phyloP scores from a whole-genome alignment of 2,888 invertebrate species.

The Apantesis nais region DNA sequence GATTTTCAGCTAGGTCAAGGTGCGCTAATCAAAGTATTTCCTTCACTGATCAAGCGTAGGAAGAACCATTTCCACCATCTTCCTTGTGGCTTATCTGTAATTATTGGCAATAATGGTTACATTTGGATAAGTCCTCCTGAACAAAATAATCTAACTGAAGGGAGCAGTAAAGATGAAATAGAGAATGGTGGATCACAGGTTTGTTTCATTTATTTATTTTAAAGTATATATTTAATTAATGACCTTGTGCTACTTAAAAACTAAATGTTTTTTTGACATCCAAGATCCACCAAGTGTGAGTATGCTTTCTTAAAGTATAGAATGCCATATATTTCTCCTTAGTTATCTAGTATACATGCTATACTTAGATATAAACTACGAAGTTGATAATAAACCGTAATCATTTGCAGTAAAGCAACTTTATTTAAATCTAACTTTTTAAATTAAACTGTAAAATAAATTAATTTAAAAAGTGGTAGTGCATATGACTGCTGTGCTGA shows the following conservation, averaged over 20 bases:
- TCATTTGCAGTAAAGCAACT: too few relatives aligned
- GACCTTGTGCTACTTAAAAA: neutral
- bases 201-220: conserved; percentile 11
- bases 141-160: conserved; percentile 75
- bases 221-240: neutral
- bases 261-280: neutral
- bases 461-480: too few relatives aligned
- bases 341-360: too few relatives aligned
- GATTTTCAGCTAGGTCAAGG: conserved; percentile 92
- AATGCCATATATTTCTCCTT: too few relatives aligned
- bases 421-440: too few relatives aligned
- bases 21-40: conserved; percentile 94
- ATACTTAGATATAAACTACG: too few relatives aligned
- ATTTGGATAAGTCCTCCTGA: conserved; percentile 95
- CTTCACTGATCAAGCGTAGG: conserved; percentile 95
- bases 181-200: conserved; percentile 65
- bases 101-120: conserved; percentile 98
- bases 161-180: conserved; percentile 79
- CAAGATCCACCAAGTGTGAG: neutral
- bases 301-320: neutral
- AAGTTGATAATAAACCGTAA: too few relatives aligned
- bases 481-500: too few relatives aligned
- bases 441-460: neutral
- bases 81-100: conserved; percentile 95
- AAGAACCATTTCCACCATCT: conserved; percentile 98